Evolutionary conservation across 2,797 vertebrate genomes (phyloP), one percentile per base, ranked within the genome.

Genomic region (Aulostomus chinensis): DNA sequence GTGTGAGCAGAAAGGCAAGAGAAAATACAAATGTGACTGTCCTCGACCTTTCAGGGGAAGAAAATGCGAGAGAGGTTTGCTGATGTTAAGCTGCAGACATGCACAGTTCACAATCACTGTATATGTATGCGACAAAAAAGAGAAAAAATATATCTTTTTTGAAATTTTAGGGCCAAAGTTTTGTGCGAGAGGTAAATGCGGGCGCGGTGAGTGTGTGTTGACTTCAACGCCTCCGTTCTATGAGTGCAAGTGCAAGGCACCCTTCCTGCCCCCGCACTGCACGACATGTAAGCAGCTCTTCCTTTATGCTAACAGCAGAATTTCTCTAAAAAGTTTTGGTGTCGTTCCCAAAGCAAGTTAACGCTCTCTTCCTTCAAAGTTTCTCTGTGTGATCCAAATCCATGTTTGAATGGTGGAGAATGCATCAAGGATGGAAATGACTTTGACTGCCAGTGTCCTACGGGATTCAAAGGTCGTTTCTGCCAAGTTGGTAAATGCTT

Each of bases 251-350:
- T 93, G 91, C 81, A 89, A 79, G 49, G 18, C 22, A 17, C 81
- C 96, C 73, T 89, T 94, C 87, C 67, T 92, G 86, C 95, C 94
- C 78, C 88, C 93, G 73, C 1, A 78, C 89, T 99, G 90, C 54
- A 78, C 1, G 63, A 41, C 2, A 17, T n/a, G 91, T 91, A 58
- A 81, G 83, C 4, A 13, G 6, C 29, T 28, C 9, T 16, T 41
- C 57, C 3, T 52, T 49, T 9, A 25, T 15, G 9, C 11, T 31
- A 42, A 58, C 14, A 9, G 29, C 5, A 25, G 4, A 49, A 32
- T 37, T 20, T 18, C 2, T 2, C 28, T n/a, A n/a, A n/a, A 2
- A 36, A 1, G 2, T 54, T 36, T 47, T 40, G 8, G 1, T n/a
- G 2, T 9, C n/a, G n/a, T n/a, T n/a, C n/a, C n/a, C n/a, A n/a